Evolutionary conservation across 2,113 vertebrate genomes (phyloP), one percentile per base, ranked within the genome.

Genomic region (Dicaeum eximium): DNA sequence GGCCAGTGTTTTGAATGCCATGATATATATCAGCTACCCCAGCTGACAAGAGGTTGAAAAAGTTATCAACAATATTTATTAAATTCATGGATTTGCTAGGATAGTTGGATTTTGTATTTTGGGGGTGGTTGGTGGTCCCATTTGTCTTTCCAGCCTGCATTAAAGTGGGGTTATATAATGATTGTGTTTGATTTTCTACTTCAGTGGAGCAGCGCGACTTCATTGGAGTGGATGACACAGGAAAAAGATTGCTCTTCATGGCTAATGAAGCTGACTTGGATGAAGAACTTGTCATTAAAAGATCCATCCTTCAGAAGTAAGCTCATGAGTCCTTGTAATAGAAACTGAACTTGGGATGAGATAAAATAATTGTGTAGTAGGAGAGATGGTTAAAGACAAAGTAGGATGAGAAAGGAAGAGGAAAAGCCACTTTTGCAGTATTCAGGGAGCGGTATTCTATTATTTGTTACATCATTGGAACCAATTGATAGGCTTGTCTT

Each of bases 211-310:
- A 99, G 92, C 98, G 99, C 11, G 99, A 99, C 97, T 99, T 99
- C 97, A 98, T 99, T 88, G 99, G 99, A 80, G 98, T 99, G 95
- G 99, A 99, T 95, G 97, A 98, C 90, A 99, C 99, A 21, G 99
- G 98, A 77, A 99, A 99, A 96, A 98, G 99, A 92, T 98, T 99
- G 88, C 98, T 99, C 94, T 99, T 99, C 96, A 98, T 99, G 99
- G 99, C 99, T 96, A 99, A 99, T 80, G 99, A 99, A 98, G 99
- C 99, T 22, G 99, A 99, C 97, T 98, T 99, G 98, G 99, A 99
- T 94, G 99, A 99, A 79, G 99, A 99, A 61, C 98, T 99, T 80
- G 96, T 98, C 80, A 97, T 99, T 95, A 99, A 99, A 97, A 99
- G 99, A 97, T 99, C 99, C 84, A 98, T 99, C 95, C 98, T 99